Base-by-base conservation (phyloP, 2,113 vertebrate species). In the Trogon surrucura region DNA sequence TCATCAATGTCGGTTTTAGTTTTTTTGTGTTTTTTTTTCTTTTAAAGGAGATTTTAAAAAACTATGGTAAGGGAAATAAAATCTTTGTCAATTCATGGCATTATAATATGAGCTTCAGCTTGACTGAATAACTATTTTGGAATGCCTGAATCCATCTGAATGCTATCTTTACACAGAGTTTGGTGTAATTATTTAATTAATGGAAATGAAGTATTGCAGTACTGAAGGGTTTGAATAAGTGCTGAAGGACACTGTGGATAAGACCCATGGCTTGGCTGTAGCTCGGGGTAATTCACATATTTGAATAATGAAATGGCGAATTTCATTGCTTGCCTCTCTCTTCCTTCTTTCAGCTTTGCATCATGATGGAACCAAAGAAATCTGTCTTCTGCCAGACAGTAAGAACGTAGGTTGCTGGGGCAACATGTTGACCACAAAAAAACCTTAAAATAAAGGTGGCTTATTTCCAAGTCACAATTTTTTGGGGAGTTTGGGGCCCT, bases 151-250 rank as follows among this genome's bases (percentile, higher is more conserved):
- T 96, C 96, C 73, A 80, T 41, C 26, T 91, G 95, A 96, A 96
- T 93, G 71, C 71, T 96, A 92, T 93, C 95, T 95, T 93, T 85
- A 94, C 83, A 92, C 53, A 91, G 79, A 93, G 85, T 97, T 95
- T 92, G 64, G 74, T 95, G 82, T 96, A 98, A 97, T 97, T 97
- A 97, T 97, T 98, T 97, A 98, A 97, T 97, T 94, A 97, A 97
- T 96, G 95, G 94, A 97, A 97, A 97, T 97, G 78, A 97, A 97
- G 92, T 91, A 96, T 88, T 96, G 67, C 80, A 79, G 44, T 79
- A 71, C 34, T 91, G 88, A 94, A 72, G 84, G n/a, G 41, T 69
- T 70, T 98, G 97, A 96, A 97, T 96, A 91, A 67, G 85, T 91
- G 81, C 92, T 97, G 91, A 97, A 97, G 92, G 96, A 94, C 66